Evolutionary conservation across 35 echinoderm and acorn worm species (phyloP), one percentile per base, ranked within the genome.

Genomic region (Anneissia japonica): DNA sequence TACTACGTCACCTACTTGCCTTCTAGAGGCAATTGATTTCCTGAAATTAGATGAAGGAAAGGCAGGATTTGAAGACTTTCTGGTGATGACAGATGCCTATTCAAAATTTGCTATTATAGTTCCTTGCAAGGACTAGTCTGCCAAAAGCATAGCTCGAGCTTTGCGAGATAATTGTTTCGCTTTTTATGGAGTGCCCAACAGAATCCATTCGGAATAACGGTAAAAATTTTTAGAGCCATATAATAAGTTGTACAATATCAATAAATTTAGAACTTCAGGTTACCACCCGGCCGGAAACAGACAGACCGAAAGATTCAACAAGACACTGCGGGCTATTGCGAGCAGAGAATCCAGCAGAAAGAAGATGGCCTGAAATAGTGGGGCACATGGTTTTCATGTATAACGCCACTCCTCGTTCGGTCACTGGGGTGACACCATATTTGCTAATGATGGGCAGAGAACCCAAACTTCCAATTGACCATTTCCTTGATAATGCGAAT

Each of bases 381-480:
- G n/a, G 33, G 28, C 56, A 86, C 36, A 23, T 86, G 10, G 64
- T 86, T 10, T 86, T 76, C 72, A 13, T 76, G 30, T 86, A 86
- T 46, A 86, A 86, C 76, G 21, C 56, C 10, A 86, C 84, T 21
- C 84, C 73, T 6, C 84, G 76, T 36, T 74, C 38, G 6, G 38
- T 64, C 39, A 84, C 82, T 55, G 82, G 82, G 3, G 7, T 55
- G 13, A 55, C 82, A 14, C 82, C 82, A 23, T 84, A 56, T 55
- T 23, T 30, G 30, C 31, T 84, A 26, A 46, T 84, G 82, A 55
- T 84, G 46, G 82, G 82, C 38, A 55, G 82, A 55, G 82, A 84
- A 34, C 82, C 82, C 5, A 23, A 64, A 17, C 32, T 37, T 7
- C 38, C n/a, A 30, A 4, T 84, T 64, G 82, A 84, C 33, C 38